Evolutionary conservation across 2,888 invertebrate genomes (phyloP).

Genomic region (Troglohyphantes excavatus): DNA sequence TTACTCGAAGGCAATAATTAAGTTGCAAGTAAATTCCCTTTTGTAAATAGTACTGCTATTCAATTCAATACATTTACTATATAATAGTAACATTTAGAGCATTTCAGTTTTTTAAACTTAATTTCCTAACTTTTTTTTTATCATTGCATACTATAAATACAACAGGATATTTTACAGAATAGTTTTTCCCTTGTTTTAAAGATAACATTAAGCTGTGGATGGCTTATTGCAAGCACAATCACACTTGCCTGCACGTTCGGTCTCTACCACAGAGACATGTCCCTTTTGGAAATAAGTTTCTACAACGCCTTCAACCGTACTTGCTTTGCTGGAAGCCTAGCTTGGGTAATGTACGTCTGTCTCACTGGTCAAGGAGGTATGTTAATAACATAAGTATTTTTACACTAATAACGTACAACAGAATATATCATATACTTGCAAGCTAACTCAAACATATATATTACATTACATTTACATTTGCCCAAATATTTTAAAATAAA

Average conservation of each 20-base stretch:
- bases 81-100: not conserved
- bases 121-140: not conserved
- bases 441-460: no score
- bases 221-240: constrained; percentile 10
- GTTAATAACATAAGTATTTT: not conserved
- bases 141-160: no score
- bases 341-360: constrained; percentile 37
- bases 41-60: no score
- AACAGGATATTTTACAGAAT: not conserved
- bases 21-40: no score
- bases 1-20: no score
- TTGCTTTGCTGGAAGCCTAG: not conserved
- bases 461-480: no score
- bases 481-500: no score
- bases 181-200: not conserved
- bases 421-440: no score
- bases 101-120: not conserved
- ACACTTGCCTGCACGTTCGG: constrained; percentile 2
- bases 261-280: constrained; percentile 1
- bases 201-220: constrained; percentile 21
- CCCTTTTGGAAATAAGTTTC: constrained; percentile 5
- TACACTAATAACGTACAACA: no score
- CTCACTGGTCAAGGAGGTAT: constrained; percentile 45
- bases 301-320: constrained; percentile 33
- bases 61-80: no score